Evolutionary conservation across 2,888 invertebrate species (phyloP), one percentile per base, ranked within the genome.

Genomic region (Oxystoma pomonae): DNA sequence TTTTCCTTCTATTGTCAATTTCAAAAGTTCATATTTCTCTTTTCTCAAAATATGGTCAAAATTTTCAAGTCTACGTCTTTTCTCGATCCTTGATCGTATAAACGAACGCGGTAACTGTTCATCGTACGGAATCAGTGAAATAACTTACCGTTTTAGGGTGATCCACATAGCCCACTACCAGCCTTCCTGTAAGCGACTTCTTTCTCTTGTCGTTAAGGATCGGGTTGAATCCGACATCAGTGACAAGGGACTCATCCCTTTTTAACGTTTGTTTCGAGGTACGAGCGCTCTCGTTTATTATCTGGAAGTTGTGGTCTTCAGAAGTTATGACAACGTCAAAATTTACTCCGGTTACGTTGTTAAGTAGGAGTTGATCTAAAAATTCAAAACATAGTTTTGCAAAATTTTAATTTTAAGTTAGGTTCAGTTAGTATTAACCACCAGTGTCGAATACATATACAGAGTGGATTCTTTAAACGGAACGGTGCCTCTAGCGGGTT

Each of bases 321-420:
- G 59, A 71, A 57, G 19, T 62, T 16, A 71, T 20, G 16, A 16
- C 20, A 12, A 72, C 17, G 16, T 65, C 59, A 17, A 72, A 59
- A 16, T 67, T 61, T 20, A 86, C 70, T 65, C 79, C 81, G 0
- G 86, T 84, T 52, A 82, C 78, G 74, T 87, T 87, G 66, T 80
- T 84, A 60, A 87, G 81, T 0, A 79, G 76, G 0, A 87, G 63
- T 35, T 83, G 80, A 73, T 86, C 87, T 85, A 76, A 65, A 80
- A 65, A 61, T 19, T 17, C 16, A 57, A 7, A 16, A 21, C 5
- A 56, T 21, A 56, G n/a, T n/a, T n/a, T n/a, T n/a, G n/a, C n/a
- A n/a, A n/a, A n/a, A n/a, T n/a, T n/a, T n/a, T n/a, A n/a, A n/a
- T n/a, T n/a, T n/a, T n/a, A n/a, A n/a, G n/a, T n/a, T n/a, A n/a